A percentile compares a stretch with the other conserved stretches of the same genome.
phyloP scores from a whole-genome alignment of 1,140 invertebrate genomes.

The Apolygus lucorum region DNA sequence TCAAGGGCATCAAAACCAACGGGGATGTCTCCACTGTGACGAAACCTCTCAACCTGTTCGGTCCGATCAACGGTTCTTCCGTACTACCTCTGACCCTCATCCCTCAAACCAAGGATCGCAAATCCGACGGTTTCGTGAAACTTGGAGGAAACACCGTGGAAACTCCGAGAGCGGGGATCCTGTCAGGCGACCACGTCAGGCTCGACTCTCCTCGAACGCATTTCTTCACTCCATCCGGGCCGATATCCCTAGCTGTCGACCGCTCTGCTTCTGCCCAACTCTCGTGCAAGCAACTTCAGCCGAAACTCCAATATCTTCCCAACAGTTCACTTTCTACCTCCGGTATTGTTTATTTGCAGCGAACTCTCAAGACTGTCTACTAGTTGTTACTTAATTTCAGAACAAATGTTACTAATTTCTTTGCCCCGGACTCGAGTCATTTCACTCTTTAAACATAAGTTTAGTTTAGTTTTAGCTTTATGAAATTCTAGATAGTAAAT shows the following conservation, averaged over 20 bases:
- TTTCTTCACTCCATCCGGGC: conserved; percentile 4
- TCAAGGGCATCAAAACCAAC: not conserved
- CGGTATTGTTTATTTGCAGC: not conserved
- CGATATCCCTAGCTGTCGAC: not conserved
- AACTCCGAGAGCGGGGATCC: not conserved
- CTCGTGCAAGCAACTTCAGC: not conserved
- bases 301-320: not conserved
- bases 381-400: not conserved
- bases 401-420: not conserved
- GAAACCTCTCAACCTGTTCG: not conserved
- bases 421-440: not conserved
- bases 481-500: too few species aligned
- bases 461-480: too few species aligned
- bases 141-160: not conserved
- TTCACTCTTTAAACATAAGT: not conserved
- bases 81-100: not conserved
- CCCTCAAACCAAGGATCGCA: not conserved
- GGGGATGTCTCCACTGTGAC: not conserved
- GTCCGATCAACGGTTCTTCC: not conserved
- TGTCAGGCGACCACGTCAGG: not conserved
- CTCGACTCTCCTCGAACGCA: not conserved
- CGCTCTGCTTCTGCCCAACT: not conserved
- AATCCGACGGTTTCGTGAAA: not conserved
- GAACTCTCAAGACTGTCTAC: conserved; percentile 1
- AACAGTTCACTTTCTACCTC: not conserved